Conservation (phyloP, 2,888 invertebrate genomes). For the Nephrocerus scutellatus region DNA sequence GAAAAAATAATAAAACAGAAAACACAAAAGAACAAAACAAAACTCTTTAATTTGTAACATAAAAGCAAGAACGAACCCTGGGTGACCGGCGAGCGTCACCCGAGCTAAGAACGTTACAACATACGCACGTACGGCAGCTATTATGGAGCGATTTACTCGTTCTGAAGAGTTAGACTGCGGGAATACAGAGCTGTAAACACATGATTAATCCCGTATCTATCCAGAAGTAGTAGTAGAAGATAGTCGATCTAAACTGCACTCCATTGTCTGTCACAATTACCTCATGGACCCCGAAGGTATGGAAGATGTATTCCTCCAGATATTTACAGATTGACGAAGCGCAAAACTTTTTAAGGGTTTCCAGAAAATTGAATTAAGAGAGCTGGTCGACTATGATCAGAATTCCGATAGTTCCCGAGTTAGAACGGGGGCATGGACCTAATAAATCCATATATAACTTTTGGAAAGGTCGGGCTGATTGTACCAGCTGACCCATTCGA, state of each 20-base stretch:
- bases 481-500: conserved; percentile 13
- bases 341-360: conserved; percentile 7
- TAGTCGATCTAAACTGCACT: conserved; percentile 14
- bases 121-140: conserved; percentile 15
- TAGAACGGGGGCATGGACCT: too few relatives aligned
- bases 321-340: conserved; percentile 3
- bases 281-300: conserved; percentile 18
- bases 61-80: too few relatives aligned
- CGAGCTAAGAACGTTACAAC: too few relatives aligned
- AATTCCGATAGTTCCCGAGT: conserved; percentile 4
- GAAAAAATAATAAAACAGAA: too few relatives aligned
- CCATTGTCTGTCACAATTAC: conserved; percentile 16
- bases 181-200: conserved; percentile 15
- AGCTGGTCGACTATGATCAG: conserved; percentile 13
- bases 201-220: conserved; percentile 9
- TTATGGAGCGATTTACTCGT: conserved; percentile 15
- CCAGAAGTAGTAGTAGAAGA: conserved; percentile 13
- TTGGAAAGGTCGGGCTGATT: conserved; percentile 9
- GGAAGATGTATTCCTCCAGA: conserved; percentile 13
- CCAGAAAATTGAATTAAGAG: conserved; percentile 14
- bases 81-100: too few relatives aligned
- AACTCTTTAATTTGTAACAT: too few relatives aligned
- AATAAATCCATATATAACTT: conserved; percentile 7
- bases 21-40: too few relatives aligned
- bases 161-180: conserved; percentile 18